Evolutionary conservation across 2,888 invertebrate species (phyloP).

Genomic region (Bruchidius siliquastri): DNA sequence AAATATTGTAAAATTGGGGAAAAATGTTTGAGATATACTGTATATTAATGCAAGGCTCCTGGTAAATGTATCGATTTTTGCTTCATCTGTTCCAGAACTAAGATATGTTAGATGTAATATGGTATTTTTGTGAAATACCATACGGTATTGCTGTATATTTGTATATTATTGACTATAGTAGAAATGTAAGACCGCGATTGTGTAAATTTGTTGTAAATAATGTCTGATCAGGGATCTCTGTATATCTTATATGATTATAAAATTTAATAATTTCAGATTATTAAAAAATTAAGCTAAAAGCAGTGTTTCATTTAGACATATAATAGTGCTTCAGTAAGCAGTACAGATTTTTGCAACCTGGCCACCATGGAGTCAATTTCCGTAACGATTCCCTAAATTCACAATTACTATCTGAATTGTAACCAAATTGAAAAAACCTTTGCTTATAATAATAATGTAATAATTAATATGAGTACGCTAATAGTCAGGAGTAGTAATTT

Average conservation of each 20-base stretch:
- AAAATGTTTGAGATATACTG: too few relatives aligned
- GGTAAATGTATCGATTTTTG: background rate
- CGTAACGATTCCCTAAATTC: too few relatives aligned
- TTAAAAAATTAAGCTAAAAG: constrained; percentile 2
- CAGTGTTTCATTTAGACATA: background rate
- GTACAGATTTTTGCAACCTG: too few relatives aligned
- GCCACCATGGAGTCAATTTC: too few relatives aligned
- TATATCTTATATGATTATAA: constrained; percentile 33
- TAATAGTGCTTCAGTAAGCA: too few relatives aligned
- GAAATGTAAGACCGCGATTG: constrained; percentile 7
- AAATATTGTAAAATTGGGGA: too few relatives aligned
- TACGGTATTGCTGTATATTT: constrained; percentile 15
- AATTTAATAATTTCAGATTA: constrained; percentile 28
- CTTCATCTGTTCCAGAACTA: background rate
- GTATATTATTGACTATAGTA: constrained; percentile 17
- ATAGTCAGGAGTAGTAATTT: too few relatives aligned
- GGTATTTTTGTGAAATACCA: background rate
- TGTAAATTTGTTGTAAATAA: constrained; percentile 34
- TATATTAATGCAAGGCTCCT: background rate
- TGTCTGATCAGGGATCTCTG: constrained; percentile 43
- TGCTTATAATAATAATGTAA: too few relatives aligned
- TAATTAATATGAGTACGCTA: too few relatives aligned
- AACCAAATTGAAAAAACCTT: too few relatives aligned
- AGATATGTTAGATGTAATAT: background rate
- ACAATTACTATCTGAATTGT: too few relatives aligned